Percentiles rank a stretch among this genome's conserved stretches.
These are phyloP conservation scores for Rostratula benghalensis DNA, from an alignment of 2,113 vertebrate genomes.

Conservation along the genomic window DNA sequence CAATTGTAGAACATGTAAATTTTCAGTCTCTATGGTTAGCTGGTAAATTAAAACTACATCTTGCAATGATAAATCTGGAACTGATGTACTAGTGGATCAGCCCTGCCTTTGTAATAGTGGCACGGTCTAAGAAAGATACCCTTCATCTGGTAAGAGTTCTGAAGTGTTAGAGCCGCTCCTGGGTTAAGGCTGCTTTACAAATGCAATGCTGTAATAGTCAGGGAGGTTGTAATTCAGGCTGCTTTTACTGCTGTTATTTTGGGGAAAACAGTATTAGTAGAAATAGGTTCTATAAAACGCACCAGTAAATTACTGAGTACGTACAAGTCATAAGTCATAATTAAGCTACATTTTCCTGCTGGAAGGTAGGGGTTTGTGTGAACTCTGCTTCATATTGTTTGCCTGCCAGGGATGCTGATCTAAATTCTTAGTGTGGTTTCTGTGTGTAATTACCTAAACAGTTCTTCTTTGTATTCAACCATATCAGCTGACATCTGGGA, in stretches of 20 bases:
- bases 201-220: background rate
- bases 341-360: background rate
- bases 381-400: slow-evolving; percentile 5
- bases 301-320: background rate
- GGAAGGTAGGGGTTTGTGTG: slow-evolving; percentile 14
- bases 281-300: background rate
- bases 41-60: background rate
- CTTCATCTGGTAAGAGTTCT: background rate
- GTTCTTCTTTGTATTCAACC: slow-evolving; percentile 21
- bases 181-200: background rate
- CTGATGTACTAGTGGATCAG: background rate
- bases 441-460: slow-evolving; percentile 10
- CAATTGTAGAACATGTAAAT: background rate
- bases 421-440: background rate
- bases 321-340: background rate
- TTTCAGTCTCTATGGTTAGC: background rate
- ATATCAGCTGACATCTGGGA: slow-evolving; percentile 6
- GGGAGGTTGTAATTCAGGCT: background rate
- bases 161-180: background rate
- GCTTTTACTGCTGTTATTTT: background rate
- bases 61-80: background rate
- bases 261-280: background rate
- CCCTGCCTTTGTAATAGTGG: background rate
- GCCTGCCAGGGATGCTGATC: slow-evolving; percentile 2
- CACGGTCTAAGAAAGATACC: background rate